Evolutionary conservation across 2,797 vertebrate genomes (phyloP).

Genomic region (Hippocampus kuda): DNA sequence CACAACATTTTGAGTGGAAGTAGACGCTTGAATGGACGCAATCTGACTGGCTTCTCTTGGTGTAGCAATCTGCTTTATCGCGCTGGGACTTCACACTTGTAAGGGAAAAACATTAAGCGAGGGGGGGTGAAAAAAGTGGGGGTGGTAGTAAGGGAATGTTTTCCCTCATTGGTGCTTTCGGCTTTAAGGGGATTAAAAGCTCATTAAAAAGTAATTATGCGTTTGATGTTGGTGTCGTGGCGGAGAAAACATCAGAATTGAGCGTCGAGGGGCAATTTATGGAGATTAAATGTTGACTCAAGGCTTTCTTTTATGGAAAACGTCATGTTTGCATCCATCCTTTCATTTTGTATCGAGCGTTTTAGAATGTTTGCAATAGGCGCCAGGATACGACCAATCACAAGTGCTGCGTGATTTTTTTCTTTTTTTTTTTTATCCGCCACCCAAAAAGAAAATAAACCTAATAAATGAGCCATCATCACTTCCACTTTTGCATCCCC

Average conservation of each 20-base stretch:
- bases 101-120: not conserved
- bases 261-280: not conserved
- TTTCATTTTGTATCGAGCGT: not conserved
- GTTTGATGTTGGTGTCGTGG: slow-evolving; percentile 15
- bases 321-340: not conserved
- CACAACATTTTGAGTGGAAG: not conserved
- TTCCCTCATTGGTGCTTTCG: slow-evolving; percentile 18
- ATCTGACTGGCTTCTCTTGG: not conserved
- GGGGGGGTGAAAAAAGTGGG: not conserved
- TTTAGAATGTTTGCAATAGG: not conserved
- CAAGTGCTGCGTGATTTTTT: no score
- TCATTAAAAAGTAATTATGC: slow-evolving; percentile 42
- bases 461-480: no score
- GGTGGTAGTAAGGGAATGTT: not conserved
- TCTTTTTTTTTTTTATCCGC: not conserved
- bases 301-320: not conserved
- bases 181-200: slow-evolving; percentile 39
- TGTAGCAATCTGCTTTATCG: not conserved
- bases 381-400: not conserved
- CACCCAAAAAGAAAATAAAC: not conserved
- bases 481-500: no score
- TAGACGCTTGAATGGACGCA: not conserved
- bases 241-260: not conserved
- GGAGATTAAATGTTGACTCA: not conserved
- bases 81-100: not conserved